phyloP scores from a whole-genome alignment of 2,797 vertebrate genomes.

The Aythya fuligula region DNA sequence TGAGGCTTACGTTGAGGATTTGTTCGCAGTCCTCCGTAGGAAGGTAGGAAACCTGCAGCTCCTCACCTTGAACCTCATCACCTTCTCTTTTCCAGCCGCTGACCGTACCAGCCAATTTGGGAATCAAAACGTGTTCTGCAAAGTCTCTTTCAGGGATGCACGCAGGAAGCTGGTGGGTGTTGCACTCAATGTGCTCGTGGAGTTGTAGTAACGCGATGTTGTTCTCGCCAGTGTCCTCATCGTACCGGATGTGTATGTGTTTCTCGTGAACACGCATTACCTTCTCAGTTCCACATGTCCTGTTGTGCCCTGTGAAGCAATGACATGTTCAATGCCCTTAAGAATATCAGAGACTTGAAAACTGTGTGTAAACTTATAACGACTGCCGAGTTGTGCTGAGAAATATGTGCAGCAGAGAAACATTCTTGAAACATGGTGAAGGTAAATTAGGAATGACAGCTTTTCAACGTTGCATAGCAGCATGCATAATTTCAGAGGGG shows the following conservation, averaged over 20 bases:
- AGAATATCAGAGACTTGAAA: background rate
- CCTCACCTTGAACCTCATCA: background rate
- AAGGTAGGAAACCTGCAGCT: conserved; percentile 67
- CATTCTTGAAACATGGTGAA: background rate
- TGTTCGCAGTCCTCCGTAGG: conserved; percentile 81
- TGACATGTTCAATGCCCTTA: background rate
- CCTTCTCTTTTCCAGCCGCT: conserved; percentile 61
- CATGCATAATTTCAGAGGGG: background rate
- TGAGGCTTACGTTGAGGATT: conserved; percentile 80
- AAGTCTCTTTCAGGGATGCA: conserved; percentile 90
- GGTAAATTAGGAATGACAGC: background rate
- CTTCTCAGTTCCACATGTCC: background rate
- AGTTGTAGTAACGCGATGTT: conserved; percentile 86
- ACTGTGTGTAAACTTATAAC: too few relatives aligned
- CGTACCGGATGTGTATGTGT: conserved; percentile 79
- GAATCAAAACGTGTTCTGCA: conserved; percentile 86
- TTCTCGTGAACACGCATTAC: background rate
- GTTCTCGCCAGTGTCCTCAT: conserved; percentile 67
- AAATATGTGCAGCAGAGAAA: accelerated
- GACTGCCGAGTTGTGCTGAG: accelerated
- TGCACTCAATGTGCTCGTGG: conserved; percentile 64
- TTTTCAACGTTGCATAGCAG: background rate
- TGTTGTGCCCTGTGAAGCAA: conserved; percentile 37
- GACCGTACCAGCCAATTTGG: conserved; percentile 66
- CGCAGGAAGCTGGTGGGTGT: conserved; percentile 74